A percentile compares a stretch with the other conserved stretches of the same genome.
Evolutionary conservation across 2,113 vertebrate genomes (phyloP).

Genomic region (Sus scrofa): T2T-Sscrofa CM000815.6:135988501-135989000

Average conservation of each 20-base stretch:
- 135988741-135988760: conserved; percentile 55
- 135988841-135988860: not conserved
- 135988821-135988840: conserved; percentile 9
- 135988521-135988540: not conserved
- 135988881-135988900: not conserved
- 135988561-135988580: not conserved
- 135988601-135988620: not conserved
- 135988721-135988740: conserved; percentile 8
- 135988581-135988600: not conserved
- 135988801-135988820: conserved; percentile 49
- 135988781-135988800: not conserved
- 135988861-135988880: conserved; percentile 20
- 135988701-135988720: conserved; percentile 23
- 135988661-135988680: not conserved
- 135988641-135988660: not conserved
- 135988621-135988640: conserved; percentile 41
- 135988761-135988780: conserved; percentile 26
- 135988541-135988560: not conserved
- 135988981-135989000: not conserved
- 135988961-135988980: not conserved
- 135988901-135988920: not conserved
- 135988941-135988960: not conserved
- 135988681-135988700: conserved; percentile 24
- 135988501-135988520: conserved; percentile 32
- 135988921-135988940: not conserved